Evolutionary conservation across 2,888 invertebrate genomes (phyloP), one percentile per base, ranked within the genome.

Genomic region (Gymnosoma rotundatum): DNA sequence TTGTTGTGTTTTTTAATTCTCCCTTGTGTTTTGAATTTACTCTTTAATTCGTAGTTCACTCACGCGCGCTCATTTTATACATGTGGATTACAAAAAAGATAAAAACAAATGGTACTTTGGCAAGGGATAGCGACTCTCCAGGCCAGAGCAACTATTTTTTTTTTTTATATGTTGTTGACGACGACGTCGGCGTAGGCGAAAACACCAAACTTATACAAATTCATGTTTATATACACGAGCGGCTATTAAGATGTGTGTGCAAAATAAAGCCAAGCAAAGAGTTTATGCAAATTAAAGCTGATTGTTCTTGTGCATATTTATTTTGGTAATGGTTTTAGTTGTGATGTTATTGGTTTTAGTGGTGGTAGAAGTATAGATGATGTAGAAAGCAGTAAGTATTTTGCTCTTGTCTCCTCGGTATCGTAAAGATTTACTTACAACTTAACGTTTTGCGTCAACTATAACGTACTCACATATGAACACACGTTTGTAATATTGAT

Each of bases 351-450:
- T 78, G 84, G 85, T 70, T 75, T 66, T 75, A 36, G 83, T 52
- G 50, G 82, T 72, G 80, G 60, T 52, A 52, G 42, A 38, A 81
- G 56, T 63, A 52, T 63, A 76, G 85, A 78, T 81, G 87, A 78
- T 79, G 82, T 75, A 79, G 78, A 74, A 86, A 87, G 81, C 84
- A 84, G 85, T 87, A 87, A 83, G 83, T 86, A 86, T 67, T 87
- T 83, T 78, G 74, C 87, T 84, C 86, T 86, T 87, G 86, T 88
- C 88, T 84, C 86, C 84, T 85, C 61, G 42, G 61, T 54, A 69
- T 52, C 45, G 52, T 87, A 78, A 83, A 74, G 48, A 78, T 69
- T 61, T 82, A 87, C 87, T 87, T 87, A 87, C 87, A 87, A 89
- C 87, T 88, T 78, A 78, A 83, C 79, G 32, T 83, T 83, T 82